A percentile compares a stretch with the other conserved stretches of the same genome.
Conservation (phyloP, 2,797 vertebrate genomes). For the Chiroxiphia lanceolata region DNA sequence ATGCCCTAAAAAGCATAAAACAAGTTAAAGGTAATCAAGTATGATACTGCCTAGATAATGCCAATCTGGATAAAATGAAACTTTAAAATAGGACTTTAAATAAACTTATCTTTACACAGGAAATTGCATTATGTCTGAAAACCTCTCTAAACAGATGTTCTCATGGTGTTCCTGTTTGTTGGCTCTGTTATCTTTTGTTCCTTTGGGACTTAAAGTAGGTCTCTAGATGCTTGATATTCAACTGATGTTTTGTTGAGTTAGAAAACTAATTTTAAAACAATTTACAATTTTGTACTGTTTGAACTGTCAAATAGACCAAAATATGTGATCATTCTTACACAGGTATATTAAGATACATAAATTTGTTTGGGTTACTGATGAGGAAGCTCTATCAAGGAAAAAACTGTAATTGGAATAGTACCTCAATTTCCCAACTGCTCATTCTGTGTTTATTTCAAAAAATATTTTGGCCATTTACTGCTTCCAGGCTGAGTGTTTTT, state of each 20-base stretch:
- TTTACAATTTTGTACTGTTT: not conserved
- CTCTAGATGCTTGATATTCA: not conserved
- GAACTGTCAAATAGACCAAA: not conserved
- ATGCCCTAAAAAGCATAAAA: constrained; percentile 91
- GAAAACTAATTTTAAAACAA: not conserved
- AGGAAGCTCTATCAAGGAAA: not conserved
- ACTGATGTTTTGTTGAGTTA: not conserved
- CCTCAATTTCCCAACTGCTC: not conserved
- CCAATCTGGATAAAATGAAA: not conserved
- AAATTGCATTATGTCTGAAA: not conserved
- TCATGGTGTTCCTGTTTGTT: not conserved
- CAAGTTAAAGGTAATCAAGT: constrained; percentile 89
- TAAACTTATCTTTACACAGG: not conserved
- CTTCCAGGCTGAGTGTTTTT: not conserved
- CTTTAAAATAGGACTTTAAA: not conserved
- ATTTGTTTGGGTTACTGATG: not conserved
- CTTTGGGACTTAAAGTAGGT: not conserved
- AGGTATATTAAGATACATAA: not conserved
- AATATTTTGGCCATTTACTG: not conserved
- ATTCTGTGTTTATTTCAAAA: not conserved
- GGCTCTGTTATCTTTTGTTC: not conserved
- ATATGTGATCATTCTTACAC: accelerated
- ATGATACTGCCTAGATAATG: not conserved
- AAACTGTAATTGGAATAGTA: not conserved
- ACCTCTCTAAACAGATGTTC: not conserved